Evolutionary conservation across 1,140 invertebrate genomes (phyloP).

Genomic region (Musca domestica): DNA sequence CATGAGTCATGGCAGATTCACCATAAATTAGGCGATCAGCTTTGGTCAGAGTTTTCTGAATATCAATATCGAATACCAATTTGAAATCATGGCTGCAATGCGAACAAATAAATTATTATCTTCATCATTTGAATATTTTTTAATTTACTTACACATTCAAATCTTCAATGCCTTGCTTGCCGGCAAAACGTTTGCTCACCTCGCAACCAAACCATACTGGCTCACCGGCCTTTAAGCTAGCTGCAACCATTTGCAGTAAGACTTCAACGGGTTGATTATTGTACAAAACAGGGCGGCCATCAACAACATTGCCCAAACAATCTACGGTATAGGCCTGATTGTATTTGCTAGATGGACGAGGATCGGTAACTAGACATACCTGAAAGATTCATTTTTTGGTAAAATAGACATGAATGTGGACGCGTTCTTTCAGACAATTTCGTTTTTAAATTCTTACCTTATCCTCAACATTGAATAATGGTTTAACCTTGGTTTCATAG

Average conservation of each 20-base stretch:
- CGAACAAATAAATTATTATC: no score
- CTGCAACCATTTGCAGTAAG: conserved; percentile 70
- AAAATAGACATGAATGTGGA: conserved; percentile 7
- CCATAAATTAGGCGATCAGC: conserved; percentile 81
- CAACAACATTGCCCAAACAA: conserved; percentile 81
- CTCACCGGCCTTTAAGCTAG: conserved; percentile 77
- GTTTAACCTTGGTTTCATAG: conserved; percentile 76
- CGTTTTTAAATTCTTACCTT: conserved; percentile 63
- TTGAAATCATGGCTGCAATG: conserved; percentile 74
- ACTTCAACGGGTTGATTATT: conserved; percentile 83
- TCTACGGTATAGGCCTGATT: conserved; percentile 80
- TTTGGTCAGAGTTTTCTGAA: conserved; percentile 72
- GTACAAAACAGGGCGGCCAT: conserved; percentile 73
- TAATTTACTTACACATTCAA: conserved; percentile 72
- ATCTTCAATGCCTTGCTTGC: conserved; percentile 81
- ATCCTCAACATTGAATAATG: conserved; percentile 77
- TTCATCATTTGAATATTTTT: no score
- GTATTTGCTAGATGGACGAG: conserved; percentile 73
- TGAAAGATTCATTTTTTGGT: no score
- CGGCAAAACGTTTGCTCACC: conserved; percentile 74
- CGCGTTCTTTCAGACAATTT: neutral
- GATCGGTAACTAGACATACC: conserved; percentile 84
- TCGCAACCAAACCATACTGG: conserved; percentile 94
- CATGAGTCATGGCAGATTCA: conserved; percentile 87
- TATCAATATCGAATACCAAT: conserved; percentile 77